Conservation (phyloP, 2,888 invertebrate genomes). For the Coecobrya sp. region DNA sequence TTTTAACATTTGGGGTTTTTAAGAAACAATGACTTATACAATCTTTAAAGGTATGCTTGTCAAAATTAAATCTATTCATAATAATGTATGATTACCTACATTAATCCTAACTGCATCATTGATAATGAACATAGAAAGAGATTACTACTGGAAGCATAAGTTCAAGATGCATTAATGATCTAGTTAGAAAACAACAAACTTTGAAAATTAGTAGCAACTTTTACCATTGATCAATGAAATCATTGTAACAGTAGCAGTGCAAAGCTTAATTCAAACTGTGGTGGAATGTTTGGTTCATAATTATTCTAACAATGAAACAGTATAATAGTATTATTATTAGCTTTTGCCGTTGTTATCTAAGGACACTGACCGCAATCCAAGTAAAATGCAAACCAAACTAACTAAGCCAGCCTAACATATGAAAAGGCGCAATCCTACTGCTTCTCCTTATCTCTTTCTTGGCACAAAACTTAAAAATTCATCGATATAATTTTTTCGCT, state of each 20-base stretch:
- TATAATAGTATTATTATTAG: neutral
- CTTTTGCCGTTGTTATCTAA: neutral
- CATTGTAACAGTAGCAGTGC: too few species aligned
- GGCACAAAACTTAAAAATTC: constrained; percentile 58
- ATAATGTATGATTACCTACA: too few species aligned
- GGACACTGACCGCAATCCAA: constrained; percentile 38
- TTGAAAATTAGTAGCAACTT: too few species aligned
- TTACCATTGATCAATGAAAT: too few species aligned
- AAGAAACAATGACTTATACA: neutral
- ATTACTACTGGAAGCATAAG: too few species aligned
- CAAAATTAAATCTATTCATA: too few species aligned
- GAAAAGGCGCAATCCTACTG: neutral
- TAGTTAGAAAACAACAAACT: too few species aligned
- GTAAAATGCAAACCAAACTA: neutral
- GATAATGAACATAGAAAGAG: too few species aligned
- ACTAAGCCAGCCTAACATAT: neutral
- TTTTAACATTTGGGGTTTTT: constrained; percentile 31
- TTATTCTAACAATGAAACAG: neutral
- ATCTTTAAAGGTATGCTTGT: neutral
- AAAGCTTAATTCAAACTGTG: too few species aligned
- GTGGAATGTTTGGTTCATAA: too few species aligned
- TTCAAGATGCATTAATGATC: too few species aligned
- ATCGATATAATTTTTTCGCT: constrained; percentile 33
- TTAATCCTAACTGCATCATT: too few species aligned
- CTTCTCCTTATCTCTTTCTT: neutral